Conservation (phyloP, 2,113 vertebrate species). For the Urocolius indicus region DNA sequence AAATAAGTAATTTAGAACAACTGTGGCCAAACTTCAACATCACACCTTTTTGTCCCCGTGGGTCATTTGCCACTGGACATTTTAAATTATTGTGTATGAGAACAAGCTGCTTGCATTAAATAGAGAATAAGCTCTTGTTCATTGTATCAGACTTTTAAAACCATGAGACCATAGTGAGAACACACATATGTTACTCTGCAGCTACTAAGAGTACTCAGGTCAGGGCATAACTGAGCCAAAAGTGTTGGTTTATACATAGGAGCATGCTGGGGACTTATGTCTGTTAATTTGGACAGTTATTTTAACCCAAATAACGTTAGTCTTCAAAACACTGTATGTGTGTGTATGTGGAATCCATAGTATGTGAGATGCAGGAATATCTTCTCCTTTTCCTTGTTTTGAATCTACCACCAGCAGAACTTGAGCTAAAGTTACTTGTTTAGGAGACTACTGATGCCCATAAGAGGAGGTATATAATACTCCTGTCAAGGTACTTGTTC, state of each 20-base stretch:
- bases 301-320: background rate
- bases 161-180: background rate
- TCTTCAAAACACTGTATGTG: background rate
- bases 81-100: slow-evolving; percentile 15
- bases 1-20: slow-evolving; percentile 34
- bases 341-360: background rate
- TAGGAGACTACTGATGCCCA: background rate
- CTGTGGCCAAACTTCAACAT: background rate
- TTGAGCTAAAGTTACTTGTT: background rate
- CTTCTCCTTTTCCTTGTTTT: background rate
- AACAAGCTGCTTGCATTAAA: background rate
- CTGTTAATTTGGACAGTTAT: background rate
- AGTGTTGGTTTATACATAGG: background rate
- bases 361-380: accelerated
- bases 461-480: background rate
- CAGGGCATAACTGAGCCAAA: background rate
- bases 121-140: background rate
- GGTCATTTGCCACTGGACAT: background rate
- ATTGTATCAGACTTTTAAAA: background rate
- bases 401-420: background rate
- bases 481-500: background rate
- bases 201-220: background rate
- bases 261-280: background rate
- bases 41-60: background rate
- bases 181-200: background rate